Percentiles rank a stretch among this genome's conserved stretches.
These are phyloP conservation scores for Saccostrea echinata DNA, from an alignment of 1,140 invertebrate species.

Conservation along the genomic window DNA sequence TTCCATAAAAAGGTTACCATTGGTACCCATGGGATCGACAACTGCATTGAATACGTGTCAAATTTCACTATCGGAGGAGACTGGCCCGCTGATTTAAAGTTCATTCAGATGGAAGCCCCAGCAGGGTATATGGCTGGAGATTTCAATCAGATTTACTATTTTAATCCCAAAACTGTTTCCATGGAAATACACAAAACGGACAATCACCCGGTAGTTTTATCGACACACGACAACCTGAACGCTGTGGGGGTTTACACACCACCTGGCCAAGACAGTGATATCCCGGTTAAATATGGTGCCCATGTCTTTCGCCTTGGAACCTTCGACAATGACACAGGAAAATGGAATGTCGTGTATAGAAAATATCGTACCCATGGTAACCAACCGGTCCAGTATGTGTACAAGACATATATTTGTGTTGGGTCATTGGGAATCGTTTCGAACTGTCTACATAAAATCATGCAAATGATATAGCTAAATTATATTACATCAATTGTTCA, in stretches of 20 bases:
- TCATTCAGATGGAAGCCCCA: constrained; percentile 61
- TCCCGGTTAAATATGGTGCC: constrained; percentile 41
- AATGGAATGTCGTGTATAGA: constrained; percentile 59
- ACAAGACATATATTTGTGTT: constrained; percentile 57
- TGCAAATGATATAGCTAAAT: not conserved
- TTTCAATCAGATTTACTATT: constrained; percentile 51
- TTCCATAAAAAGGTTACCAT: constrained; percentile 50
- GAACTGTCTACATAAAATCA: constrained; percentile 47
- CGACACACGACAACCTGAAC: constrained; percentile 56
- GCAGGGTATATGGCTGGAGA: constrained; percentile 60
- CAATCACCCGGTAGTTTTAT: constrained; percentile 44
- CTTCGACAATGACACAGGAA: constrained; percentile 46
- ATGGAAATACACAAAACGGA: constrained; percentile 40
- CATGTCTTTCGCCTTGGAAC: constrained; percentile 27
- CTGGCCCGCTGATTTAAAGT: constrained; percentile 45
- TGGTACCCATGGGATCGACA: constrained; percentile 43
- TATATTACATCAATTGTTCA: no score
- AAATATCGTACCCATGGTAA: constrained; percentile 49
- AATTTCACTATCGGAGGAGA: constrained; percentile 52
- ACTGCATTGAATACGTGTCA: constrained; percentile 48
- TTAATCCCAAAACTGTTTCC: constrained; percentile 40
- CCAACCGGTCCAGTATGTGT: constrained; percentile 45
- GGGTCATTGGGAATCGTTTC: constrained; percentile 53
- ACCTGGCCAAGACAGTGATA: constrained; percentile 55
- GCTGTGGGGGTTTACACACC: constrained; percentile 61